Evolutionary conservation across 1,140 invertebrate species (phyloP).

Genomic region (Diuraphis noxia): DNA sequence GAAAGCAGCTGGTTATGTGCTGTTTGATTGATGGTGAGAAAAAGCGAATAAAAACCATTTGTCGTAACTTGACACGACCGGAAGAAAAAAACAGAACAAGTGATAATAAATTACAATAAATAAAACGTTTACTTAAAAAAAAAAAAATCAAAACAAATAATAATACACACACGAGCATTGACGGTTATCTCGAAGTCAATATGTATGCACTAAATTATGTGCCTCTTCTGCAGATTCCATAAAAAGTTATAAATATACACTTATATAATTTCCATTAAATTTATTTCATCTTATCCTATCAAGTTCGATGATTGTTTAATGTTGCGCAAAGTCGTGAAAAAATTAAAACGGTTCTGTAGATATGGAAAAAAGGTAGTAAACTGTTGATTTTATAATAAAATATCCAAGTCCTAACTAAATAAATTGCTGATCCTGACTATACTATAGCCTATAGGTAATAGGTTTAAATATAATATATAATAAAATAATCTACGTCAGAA

Average conservation of each 20-base stretch:
- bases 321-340: neutral
- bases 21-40: conserved; percentile 16
- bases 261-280: neutral
- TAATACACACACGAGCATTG: neutral
- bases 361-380: neutral
- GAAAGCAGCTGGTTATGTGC: neutral
- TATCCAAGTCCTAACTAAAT: neutral
- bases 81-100: neutral
- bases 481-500: neutral
- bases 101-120: conserved; percentile 12
- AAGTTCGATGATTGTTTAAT: neutral
- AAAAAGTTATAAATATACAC: neutral
- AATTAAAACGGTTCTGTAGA: neutral
- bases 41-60: neutral
- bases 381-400: neutral
- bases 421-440: neutral
- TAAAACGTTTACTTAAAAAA: neutral
- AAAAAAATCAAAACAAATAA: neutral
- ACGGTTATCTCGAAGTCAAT: neutral
- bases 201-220: neutral
- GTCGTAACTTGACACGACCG: neutral
- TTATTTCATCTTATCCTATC: neutral
- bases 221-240: neutral
- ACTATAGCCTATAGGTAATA: too few relatives aligned
- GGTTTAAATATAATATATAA: neutral